Evolutionary conservation across 2,888 invertebrate species (phyloP), one percentile per base, ranked within the genome.

Genomic region (Perithous albicinctus): DNA sequence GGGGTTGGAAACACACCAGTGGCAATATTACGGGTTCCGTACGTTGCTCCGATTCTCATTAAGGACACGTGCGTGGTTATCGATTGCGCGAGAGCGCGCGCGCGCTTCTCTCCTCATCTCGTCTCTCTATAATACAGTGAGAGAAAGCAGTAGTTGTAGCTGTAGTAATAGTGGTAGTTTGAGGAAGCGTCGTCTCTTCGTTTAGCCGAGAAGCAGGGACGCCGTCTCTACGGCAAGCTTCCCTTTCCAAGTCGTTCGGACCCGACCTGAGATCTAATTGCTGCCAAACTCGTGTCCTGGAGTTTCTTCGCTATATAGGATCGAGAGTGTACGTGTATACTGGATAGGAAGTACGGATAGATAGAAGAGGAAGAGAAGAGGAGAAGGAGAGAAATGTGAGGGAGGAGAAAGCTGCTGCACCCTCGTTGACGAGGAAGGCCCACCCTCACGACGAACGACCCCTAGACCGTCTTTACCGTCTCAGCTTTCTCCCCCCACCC

Each of bases 31-130:
- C 74, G 81, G 74, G 56, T 66, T 75, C 70, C 78, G 67, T 80
- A 82, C 77, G 78, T 84, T 83, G 82, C 86, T 85, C 70, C 84
- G 82, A 75, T 85, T 85, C 86, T 86, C 86, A 87, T 88, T 86
- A 87, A 78, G 84, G 86, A 87, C 86, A 85, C 85, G 85, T 85
- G 86, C 85, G 85, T 79, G 74, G 77, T 84, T 87, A 89, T 89
- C 87, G 88, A 87, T 86, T 85, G 84, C 77, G 74, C 82, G 59
- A n/a, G n/a, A n/a, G n/a, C n/a, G n/a, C n/a, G n/a, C n/a, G n/a
- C n/a, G n/a, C n/a, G n/a, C n/a, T n/a, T n/a, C n/a, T n/a, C 59
- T 59, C 18, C 59, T 32, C 32, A 32, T 59, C 63, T 18, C 63
- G 61, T 61, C 61, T 35, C 10, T 61, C 20, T 35, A 61, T 18